phyloP scores from a whole-genome alignment of 2,888 invertebrate genomes.

The Monochamus alternatus region DNA sequence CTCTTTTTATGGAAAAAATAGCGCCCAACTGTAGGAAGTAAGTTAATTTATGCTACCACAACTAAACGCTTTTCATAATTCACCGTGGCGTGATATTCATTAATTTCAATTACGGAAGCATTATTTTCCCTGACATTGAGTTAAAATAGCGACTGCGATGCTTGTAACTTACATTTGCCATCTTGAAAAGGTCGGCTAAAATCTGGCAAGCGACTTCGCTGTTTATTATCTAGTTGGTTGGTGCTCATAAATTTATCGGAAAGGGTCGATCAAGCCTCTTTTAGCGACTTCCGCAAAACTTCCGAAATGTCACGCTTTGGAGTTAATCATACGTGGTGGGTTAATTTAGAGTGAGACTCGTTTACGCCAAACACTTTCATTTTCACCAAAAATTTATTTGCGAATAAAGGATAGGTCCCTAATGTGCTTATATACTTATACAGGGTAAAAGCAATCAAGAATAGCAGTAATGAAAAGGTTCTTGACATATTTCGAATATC shows the following conservation, averaged over 20 bases:
- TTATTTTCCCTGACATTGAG: neutral
- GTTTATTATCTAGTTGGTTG: constrained; percentile 3
- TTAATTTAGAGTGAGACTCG: no score
- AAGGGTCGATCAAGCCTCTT: neutral
- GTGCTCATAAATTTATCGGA: constrained; percentile 3
- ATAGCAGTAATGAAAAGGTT: no score
- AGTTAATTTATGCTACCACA: neutral
- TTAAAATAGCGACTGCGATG: neutral
- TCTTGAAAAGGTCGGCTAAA: neutral
- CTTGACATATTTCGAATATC: no score
- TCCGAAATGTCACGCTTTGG: neutral
- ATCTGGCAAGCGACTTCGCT: neutral
- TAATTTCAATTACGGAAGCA: neutral
- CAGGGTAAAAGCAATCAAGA: no score
- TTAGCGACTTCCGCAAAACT: neutral
- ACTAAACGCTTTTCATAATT: neutral
- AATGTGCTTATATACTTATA: no score
- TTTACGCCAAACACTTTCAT: no score
- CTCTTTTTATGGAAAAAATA: no score
- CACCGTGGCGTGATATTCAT: neutral
- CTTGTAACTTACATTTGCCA: constrained; percentile 5
- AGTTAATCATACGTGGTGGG: neutral
- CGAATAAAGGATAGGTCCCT: no score
- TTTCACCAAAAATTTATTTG: no score
- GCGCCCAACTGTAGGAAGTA: neutral